These are phyloP conservation scores for Alloplasta piceator DNA, from an alignment of 2,888 invertebrate genomes.

Conservation along the genomic window DNA sequence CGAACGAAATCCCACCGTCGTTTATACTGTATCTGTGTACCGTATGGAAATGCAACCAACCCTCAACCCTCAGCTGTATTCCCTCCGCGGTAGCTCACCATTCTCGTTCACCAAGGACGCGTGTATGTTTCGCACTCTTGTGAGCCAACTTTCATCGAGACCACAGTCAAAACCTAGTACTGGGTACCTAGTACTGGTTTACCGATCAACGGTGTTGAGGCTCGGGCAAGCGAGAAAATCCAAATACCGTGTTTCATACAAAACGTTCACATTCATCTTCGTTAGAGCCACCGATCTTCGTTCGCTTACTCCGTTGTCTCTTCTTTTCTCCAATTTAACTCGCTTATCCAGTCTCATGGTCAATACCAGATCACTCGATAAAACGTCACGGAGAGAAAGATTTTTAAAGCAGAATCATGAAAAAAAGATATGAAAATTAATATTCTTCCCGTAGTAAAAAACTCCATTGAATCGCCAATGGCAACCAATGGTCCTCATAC, in stretches of 20 bases:
- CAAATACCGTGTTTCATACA: slow-evolving; percentile 21
- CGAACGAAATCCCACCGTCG: slow-evolving; percentile 44
- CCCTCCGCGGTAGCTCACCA: not conserved
- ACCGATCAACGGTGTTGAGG: slow-evolving; percentile 56
- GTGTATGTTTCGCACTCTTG: slow-evolving; percentile 34
- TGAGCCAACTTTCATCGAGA: slow-evolving; percentile 15
- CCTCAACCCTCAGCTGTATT: slow-evolving; percentile 16
- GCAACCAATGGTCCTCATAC: no score
- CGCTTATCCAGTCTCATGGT: no score
- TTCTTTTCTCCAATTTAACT: slow-evolving; percentile 19
- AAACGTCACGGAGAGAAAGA: no score
- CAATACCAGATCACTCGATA: no score
- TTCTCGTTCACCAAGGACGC: slow-evolving; percentile 57
- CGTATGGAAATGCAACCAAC: slow-evolving; percentile 65
- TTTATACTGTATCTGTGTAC: slow-evolving; percentile 44
- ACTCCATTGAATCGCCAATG: no score
- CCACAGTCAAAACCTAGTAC: not conserved
- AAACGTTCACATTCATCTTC: slow-evolving; percentile 61
- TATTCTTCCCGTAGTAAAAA: no score
- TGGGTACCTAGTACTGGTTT: slow-evolving; percentile 43
- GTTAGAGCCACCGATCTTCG: slow-evolving; percentile 47
- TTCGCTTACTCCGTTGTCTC: not conserved
- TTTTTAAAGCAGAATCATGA: no score
- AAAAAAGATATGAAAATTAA: no score
- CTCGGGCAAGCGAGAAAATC: slow-evolving; percentile 28